Evolutionary conservation across 2,888 invertebrate species (phyloP), one percentile per base, ranked within the genome.

Genomic region (Platycheirus rosarum): DNA sequence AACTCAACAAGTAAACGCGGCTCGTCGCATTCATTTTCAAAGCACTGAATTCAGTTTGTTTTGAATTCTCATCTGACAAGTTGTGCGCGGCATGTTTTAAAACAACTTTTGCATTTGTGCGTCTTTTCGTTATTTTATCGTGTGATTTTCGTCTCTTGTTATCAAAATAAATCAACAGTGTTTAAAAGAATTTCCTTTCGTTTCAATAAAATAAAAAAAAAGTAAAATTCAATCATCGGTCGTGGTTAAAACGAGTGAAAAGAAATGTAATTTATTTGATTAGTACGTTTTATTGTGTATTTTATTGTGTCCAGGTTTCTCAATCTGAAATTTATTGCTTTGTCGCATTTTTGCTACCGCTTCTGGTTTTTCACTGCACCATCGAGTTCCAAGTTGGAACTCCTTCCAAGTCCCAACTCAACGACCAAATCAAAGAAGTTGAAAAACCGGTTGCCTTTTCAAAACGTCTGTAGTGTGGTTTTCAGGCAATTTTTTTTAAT

Each of bases 11-110:
- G 74, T 26, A 4, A 26, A 4, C 26, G 26, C 26, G 6, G 26
- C 6, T 74, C 71, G 74, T 44, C 74, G 74, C 66, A 8, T 40
- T 42, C 29, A 57, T 57, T 65, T 16, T 0, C n/a, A 69, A 57
- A 26, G 26, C 46, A 49, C 6, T 13, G 48, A 57, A 42, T 37
- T 74, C 74, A 74, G 74, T 66, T 66, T 74, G 74, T 74, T 65
- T 65, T 74, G 65, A 65, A 65, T 74, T 66, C 16, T 66, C 48
- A 14, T 40, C 18, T 63, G 63, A 23, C 32, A 23, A 16, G 48
- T 57, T 4, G 37, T 42, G 37, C 6, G 26, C 26, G 26, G 26
- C 3, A 26, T 4, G 6, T 26, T 26, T 2, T 4, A 6, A 2
- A 6, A 26, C 6, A 4, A 4, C 3, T 26, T 26, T 26, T 26